These are phyloP conservation scores for Nomada flava DNA, from an alignment of 2,888 invertebrate species.

Conservation along the genomic window DNA sequence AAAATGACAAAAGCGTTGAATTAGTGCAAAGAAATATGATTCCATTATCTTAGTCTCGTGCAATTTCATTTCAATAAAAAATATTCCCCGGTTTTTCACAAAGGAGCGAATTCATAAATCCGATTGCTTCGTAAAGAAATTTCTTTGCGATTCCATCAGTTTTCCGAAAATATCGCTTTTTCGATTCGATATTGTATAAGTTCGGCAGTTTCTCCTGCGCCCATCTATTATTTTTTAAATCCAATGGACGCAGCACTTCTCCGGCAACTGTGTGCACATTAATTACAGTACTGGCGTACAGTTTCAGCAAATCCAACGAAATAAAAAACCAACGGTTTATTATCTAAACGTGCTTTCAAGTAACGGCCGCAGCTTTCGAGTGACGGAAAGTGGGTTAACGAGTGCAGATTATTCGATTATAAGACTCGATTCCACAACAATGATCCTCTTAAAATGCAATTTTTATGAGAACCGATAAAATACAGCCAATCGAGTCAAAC, in stretches of 20 bases:
- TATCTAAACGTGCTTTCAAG: conserved; percentile 4
- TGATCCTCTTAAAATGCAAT: conserved; percentile 42
- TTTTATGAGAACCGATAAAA: conserved; percentile 26
- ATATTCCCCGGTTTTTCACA: no score
- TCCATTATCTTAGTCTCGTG: no score
- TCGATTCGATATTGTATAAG: no score
- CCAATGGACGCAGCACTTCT: not conserved
- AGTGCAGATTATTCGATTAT: conserved; percentile 25
- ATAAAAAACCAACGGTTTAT: not conserved
- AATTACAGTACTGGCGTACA: not conserved
- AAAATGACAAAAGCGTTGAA: no score
- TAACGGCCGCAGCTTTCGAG: not conserved
- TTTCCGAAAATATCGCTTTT: no score
- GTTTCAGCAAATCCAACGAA: not conserved
- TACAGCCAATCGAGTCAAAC: not conserved
- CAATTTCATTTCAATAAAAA: no score
- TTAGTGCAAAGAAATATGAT: no score
- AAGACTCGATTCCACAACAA: conserved; percentile 33
- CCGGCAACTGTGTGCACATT: not conserved
- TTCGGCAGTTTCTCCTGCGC: not conserved
- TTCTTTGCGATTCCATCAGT: no score
- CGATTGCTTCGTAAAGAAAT: no score
- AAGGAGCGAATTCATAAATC: no score
- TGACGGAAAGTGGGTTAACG: conserved; percentile 33
- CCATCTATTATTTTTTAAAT: not conserved